Evolutionary conservation across 1,140 invertebrate genomes (phyloP), one percentile per base, ranked within the genome.

Genomic region (Drosophila ambigua): DNA sequence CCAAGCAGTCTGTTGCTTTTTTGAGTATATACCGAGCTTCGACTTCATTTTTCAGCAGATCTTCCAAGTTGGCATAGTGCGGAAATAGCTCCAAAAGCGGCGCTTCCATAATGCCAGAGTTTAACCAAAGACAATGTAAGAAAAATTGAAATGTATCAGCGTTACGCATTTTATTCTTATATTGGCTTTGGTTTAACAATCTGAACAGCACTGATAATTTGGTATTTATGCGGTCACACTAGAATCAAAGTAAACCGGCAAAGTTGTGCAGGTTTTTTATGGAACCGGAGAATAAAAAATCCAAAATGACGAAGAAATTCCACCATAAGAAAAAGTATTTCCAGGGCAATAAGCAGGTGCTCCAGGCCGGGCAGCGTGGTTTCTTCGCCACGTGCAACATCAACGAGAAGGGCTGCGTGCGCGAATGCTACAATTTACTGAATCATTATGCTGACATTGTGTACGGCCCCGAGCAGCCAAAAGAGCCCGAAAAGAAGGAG

Each of bases 301-400:
- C 83, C 0, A 85, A 82, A 31, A 87, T 85, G 82, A 49, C 57
- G 5, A 87, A 72, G 8, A 51, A 63, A 31, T 43, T 48, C 2
- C 82, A 79, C 6, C 82, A 87, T 16, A 85, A 85, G 9, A 85
- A 74, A 23, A 91, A 77, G 50, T 77, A 83, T 43, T 84, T 67
- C 53, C 50, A 71, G 6, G 24, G 52, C 48, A 93, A 93, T 63
- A 92, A 93, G 73, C 93, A 93, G 76, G 91, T 91, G 55, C 92
- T 97, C 46, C 95, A 95, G 90, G 72, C 93, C 58, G 96, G 96
- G 52, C 94, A 96, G 85, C 95, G 93, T 90, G 97, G 97, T 4
- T 98, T 98, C 90, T 93, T 98, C 13, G 96, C 95, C 90, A 98
- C 96, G 35, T 97, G 96, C 90, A 97, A 97, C 92, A 95, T 95